A percentile compares a stretch with the other conserved stretches of the same genome.
These are phyloP conservation scores for Excalfactoria chinensis DNA, from an alignment of 2,113 vertebrate species.

Conservation along the genomic window DNA sequence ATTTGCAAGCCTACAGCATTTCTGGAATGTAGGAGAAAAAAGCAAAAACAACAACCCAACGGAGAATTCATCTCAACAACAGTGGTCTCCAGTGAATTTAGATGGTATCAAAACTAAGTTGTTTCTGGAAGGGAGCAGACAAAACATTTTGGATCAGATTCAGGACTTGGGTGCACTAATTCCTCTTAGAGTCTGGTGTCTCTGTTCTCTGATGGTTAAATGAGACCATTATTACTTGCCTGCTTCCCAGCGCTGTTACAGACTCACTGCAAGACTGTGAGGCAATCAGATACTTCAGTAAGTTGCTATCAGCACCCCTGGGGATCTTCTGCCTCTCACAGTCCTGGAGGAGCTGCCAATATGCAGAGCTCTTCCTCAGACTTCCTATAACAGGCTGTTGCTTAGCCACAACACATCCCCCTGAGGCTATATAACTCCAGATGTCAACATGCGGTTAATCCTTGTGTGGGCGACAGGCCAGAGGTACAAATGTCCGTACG, in stretches of 20 bases:
- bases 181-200: not conserved
- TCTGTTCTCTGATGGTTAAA: not conserved
- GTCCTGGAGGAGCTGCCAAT: conserved; percentile 40
- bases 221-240: not conserved
- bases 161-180: not conserved
- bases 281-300: not conserved
- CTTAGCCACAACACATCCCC: conserved; percentile 22
- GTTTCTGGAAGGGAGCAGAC: not conserved
- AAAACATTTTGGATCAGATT: not conserved
- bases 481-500: not conserved
- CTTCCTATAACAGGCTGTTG: conserved; percentile 23
- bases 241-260: not conserved
- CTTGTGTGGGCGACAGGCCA: not conserved
- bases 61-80: not conserved
- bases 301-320: not conserved
- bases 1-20: not conserved
- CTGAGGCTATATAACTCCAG: not conserved
- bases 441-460: conserved; percentile 4
- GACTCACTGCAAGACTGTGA: not conserved
- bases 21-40: not conserved
- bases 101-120: not conserved
- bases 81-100: not conserved
- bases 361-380: not conserved
- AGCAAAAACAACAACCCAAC: no score
- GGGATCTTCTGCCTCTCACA: conserved; percentile 10